These are phyloP conservation scores for Neotoma lepida DNA, from an alignment of 2,113 vertebrate species.

Conservation along the genomic window DNA sequence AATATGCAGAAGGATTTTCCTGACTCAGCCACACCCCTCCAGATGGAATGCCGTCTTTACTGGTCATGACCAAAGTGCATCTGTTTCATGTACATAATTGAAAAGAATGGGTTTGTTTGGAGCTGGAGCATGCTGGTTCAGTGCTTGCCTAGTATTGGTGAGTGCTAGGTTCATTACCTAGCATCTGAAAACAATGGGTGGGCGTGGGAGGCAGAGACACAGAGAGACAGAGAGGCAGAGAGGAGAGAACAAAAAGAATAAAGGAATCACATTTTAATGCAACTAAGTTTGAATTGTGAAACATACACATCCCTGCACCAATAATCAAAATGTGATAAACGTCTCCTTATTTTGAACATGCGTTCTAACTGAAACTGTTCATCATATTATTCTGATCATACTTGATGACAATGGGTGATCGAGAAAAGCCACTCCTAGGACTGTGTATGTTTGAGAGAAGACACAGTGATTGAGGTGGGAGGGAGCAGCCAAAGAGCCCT, in stretches of 20 bases:
- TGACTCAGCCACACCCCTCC: background rate
- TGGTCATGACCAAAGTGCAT: rapidly evolving
- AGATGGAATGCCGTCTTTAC: background rate
- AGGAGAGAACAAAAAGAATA: no score
- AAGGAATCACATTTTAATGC: background rate
- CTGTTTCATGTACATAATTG: background rate
- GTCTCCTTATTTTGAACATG: background rate
- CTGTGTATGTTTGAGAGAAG: rapidly evolving
- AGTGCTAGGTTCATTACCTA: no score
- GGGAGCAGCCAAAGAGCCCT: rapidly evolving
- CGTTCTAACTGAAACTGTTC: background rate
- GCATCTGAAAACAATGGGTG: background rate
- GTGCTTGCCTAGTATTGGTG: background rate
- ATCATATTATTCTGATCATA: background rate
- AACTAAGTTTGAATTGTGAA: background rate
- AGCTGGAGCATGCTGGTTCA: no score
- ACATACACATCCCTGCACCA: background rate
- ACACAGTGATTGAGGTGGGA: background rate
- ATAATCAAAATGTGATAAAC: background rate
- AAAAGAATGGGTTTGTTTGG: background rate
- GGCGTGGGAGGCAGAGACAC: background rate
- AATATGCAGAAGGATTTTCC: rapidly evolving
- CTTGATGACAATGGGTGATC: background rate
- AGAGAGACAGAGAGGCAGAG: background rate
- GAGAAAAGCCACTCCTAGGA: background rate